Conservation (phyloP, 2,797 vertebrate genomes). For the Spheniscus humboldti region DNA sequence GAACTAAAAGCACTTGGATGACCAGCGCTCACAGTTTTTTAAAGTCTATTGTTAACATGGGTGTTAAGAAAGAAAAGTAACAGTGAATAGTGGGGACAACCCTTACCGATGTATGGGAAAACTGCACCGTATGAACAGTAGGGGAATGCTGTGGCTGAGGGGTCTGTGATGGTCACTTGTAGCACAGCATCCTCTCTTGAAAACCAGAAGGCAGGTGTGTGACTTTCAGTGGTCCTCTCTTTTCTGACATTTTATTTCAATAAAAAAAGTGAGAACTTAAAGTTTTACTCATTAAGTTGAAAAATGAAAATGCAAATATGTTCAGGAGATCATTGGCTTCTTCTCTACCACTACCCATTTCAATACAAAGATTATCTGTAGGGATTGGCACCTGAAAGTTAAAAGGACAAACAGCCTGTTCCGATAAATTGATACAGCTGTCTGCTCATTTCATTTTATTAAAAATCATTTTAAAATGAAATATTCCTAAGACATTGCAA, state of each 20-base stretch:
- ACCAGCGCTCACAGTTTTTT: neutral
- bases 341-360: neutral
- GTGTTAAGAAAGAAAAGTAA: neutral
- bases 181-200: neutral
- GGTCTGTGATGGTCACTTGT: neutral
- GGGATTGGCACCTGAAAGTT: neutral
- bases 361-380: neutral
- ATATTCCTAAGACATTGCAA: neutral
- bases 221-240: neutral
- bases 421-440: neutral
- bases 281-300: neutral
- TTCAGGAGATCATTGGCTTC: neutral
- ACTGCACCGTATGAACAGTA: neutral
- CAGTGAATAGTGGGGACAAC: neutral
- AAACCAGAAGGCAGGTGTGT: neutral
- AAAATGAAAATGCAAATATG: neutral
- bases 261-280: neutral
- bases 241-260: neutral
- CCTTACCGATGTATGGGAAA: accelerated
- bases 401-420: conserved; percentile 25
- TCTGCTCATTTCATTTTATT: conserved; percentile 24
- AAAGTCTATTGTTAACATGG: neutral
- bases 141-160: neutral
- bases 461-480: conserved; percentile 20
- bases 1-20: neutral